These are phyloP conservation scores for Orchesella flavescens DNA, from an alignment of 2,888 invertebrate species.

Conservation along the genomic window DNA sequence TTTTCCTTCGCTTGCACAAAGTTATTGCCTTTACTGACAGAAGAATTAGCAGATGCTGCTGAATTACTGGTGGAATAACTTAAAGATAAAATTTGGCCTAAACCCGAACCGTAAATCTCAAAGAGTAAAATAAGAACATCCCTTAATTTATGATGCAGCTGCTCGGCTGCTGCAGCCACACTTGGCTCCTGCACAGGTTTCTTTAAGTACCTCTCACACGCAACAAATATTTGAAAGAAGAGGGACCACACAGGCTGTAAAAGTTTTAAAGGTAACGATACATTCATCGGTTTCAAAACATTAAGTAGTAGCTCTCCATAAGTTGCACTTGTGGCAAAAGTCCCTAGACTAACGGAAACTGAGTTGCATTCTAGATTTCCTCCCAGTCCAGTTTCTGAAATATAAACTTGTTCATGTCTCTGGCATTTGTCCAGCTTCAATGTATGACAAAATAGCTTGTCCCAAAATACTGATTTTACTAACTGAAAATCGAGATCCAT, in stretches of 20 bases:
- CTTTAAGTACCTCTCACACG: slow-evolving; percentile 62
- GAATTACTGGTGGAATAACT: slow-evolving; percentile 3
- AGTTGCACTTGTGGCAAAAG: background rate
- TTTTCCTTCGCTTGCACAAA: slow-evolving; percentile 5
- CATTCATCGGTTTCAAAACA: slow-evolving; percentile 45
- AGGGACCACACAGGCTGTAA: slow-evolving; percentile 63
- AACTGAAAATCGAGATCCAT: slow-evolving; percentile 53
- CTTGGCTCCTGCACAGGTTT: slow-evolving; percentile 64
- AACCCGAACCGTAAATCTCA: slow-evolving; percentile 57
- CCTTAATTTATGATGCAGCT: slow-evolving; percentile 56
- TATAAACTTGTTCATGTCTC: background rate
- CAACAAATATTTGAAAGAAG: slow-evolving; percentile 60
- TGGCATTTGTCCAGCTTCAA: slow-evolving; percentile 42
- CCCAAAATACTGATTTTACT: slow-evolving; percentile 52
- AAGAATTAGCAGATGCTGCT: slow-evolving; percentile 7
- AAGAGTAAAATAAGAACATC: slow-evolving; percentile 61
- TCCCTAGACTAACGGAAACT: slow-evolving; percentile 26
- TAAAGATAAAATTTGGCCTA: slow-evolving; percentile 40
- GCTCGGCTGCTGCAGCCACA: slow-evolving; percentile 41
- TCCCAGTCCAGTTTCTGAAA: background rate
- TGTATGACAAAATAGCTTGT: slow-evolving; percentile 38
- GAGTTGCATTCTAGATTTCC: background rate
- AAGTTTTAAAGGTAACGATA: slow-evolving; percentile 45
- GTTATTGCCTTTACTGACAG: background rate
- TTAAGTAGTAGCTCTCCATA: slow-evolving; percentile 36